These are phyloP conservation scores for Drosophila acutilabella DNA, from an alignment of 2,888 invertebrate genomes.

Conservation along the genomic window DNA sequence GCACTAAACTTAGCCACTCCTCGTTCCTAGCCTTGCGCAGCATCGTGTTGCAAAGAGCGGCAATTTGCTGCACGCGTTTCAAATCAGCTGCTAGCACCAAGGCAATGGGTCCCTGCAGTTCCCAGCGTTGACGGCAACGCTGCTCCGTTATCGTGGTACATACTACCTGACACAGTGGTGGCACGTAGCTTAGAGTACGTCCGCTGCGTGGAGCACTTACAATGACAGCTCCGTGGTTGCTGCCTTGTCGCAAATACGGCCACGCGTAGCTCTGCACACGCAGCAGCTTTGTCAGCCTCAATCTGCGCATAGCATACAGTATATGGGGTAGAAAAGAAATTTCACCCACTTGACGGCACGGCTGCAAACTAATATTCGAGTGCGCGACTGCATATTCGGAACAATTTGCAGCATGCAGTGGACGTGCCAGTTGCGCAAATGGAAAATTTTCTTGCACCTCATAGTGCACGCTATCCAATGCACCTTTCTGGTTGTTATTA, in stretches of 20 bases:
- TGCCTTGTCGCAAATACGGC: constrained; percentile 42
- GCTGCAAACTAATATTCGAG: constrained; percentile 17
- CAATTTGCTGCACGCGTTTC: constrained; percentile 38
- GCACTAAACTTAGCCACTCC: constrained; percentile 25
- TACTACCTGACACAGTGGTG: constrained; percentile 51
- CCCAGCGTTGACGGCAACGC: not conserved
- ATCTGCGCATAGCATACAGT: constrained; percentile 28
- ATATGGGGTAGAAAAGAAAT: constrained; percentile 47
- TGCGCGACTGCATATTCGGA: constrained; percentile 60
- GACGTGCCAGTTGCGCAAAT: constrained; percentile 13
- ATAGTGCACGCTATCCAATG: not conserved
- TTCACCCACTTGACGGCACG: constrained; percentile 45
- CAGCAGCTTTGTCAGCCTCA: constrained; percentile 39
- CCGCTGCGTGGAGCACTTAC: constrained; percentile 64
- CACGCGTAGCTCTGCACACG: constrained; percentile 70
- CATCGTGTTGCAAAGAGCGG: constrained; percentile 36
- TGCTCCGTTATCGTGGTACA: constrained; percentile 10
- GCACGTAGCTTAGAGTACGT: constrained; percentile 60
- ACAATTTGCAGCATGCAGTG: constrained; percentile 53
- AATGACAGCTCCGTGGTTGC: constrained; percentile 50
- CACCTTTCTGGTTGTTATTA: constrained; percentile 16
- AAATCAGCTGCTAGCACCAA: constrained; percentile 51
- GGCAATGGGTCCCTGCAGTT: constrained; percentile 39
- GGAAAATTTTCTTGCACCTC: constrained; percentile 11
- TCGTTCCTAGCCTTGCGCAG: constrained; percentile 32